These are phyloP conservation scores for Onychostoma macrolepis DNA, from an alignment of 2,113 vertebrate species.

Conservation along the genomic window DNA sequence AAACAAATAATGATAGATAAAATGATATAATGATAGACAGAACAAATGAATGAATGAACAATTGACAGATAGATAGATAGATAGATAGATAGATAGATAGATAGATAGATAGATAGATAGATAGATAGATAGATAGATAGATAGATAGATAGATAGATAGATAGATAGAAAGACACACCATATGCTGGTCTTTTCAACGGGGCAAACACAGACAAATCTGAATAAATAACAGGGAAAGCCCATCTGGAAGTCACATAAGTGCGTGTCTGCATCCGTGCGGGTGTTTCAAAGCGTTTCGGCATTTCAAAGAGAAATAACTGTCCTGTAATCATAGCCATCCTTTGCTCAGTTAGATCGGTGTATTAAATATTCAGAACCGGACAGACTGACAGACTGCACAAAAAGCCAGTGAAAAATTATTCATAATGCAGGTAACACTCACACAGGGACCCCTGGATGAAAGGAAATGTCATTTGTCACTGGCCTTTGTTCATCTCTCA, in stretches of 20 bases:
- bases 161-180: neutral
- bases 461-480: conserved; percentile 40
- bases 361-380: conserved; percentile 41
- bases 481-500: conserved; percentile 39
- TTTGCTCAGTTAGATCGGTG: neutral
- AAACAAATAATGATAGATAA: neutral
- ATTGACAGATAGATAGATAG: neutral
- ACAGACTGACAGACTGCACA: neutral
- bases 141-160: neutral
- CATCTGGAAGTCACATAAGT: conserved; percentile 12
- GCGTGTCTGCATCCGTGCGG: neutral
- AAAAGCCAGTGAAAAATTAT: conserved; percentile 3
- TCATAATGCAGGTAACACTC: conserved; percentile 36
- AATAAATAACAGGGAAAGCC: neutral
- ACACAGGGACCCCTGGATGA: neutral
- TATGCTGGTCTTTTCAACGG: neutral
- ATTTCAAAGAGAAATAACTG: conserved; percentile 30
- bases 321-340: conserved; percentile 16
- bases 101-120: neutral
- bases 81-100: neutral
- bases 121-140: neutral
- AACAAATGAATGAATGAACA: neutral
- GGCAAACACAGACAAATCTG: neutral
- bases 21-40: neutral
- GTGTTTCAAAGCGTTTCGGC: neutral